These are phyloP conservation scores for Papilio dardanus DNA, from an alignment of 1,140 invertebrate species.

Conservation along the genomic window DNA sequence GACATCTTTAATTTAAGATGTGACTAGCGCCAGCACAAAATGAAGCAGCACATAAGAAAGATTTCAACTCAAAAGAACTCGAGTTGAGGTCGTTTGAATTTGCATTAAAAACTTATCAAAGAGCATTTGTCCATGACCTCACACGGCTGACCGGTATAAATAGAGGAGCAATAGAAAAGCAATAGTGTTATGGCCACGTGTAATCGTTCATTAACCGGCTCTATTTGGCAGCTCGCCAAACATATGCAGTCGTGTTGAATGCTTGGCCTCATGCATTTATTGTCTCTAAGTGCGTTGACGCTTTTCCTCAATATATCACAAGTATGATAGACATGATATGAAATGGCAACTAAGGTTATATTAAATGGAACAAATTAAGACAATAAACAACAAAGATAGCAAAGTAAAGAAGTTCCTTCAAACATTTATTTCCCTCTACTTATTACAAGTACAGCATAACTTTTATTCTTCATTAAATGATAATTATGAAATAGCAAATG, in stretches of 20 bases:
- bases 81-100: not conserved
- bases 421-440: not conserved
- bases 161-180: constrained; percentile 1
- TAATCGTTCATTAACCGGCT: constrained; percentile 51
- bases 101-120: not conserved
- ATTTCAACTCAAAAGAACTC: not conserved
- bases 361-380: not conserved
- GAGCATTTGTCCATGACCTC: constrained; percentile 4
- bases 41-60: too few species aligned
- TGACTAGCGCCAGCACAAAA: too few species aligned
- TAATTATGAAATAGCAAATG: not conserved
- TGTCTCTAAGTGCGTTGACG: not conserved
- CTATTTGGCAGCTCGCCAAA: constrained; percentile 48
- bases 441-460: too few species aligned
- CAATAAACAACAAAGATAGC: not conserved
- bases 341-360: not conserved
- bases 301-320: constrained; percentile 3
- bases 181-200: constrained; percentile 45
- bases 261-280: constrained; percentile 16
- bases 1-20: too few species aligned
- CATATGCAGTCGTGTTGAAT: constrained; percentile 37
- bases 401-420: not conserved
- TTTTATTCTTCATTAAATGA: too few species aligned
- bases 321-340: not conserved
- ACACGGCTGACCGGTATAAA: constrained; percentile 1